Evolutionary conservation across 2,888 invertebrate genomes (phyloP), one percentile per base, ranked within the genome.

Genomic region (Tetheella fluctuosa): DNA sequence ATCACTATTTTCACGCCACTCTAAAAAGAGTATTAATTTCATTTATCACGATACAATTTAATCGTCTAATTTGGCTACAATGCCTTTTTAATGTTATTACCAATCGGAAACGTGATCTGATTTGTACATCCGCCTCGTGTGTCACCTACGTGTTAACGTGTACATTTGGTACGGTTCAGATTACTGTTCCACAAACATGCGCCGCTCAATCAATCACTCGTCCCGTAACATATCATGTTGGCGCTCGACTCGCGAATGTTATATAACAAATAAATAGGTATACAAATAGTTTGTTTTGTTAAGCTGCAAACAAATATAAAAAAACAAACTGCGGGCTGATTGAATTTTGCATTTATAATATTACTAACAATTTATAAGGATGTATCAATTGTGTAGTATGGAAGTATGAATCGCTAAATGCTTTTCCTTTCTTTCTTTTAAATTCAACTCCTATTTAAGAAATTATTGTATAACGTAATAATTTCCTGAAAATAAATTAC

Each of bases 191-290:
- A 48, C 57, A 62, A 60, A 61, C 63, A 63, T n/a, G 30, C 59
- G 57, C 60, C 57, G 52, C 20, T 53, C 59, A 64, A 67, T 67
- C 64, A 63, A 63, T 63, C 63, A 61, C 25, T 39, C 42, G 39
- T 34, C 57, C 52, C 59, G 60, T 57, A 23, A 53, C 39, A 39
- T 34, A 13, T n/a, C n/a, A n/a, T 52, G 53, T 52, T 34, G n/a
- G 56, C 56, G 34, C 39, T 39, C 53, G 15, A 23, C 28, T 25
- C 30, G 59, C 7, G 37, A 52, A 37, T 52, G 52, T 60, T 52
- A 60, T 60, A 52, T n/a, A 48, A 60, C 30, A 15, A 39, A 60
- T 55, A 59, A 59, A 59, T 48, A 55, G 42, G 54, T 23, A 13
- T 2, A 37, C 20, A 20, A 42, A n/a, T 2, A 42, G 42, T 42